Percentiles rank a stretch among this genome's conserved stretches.
Evolutionary conservation across 1,140 invertebrate species (phyloP).

Genomic region (Drosophila teissieri): DNA sequence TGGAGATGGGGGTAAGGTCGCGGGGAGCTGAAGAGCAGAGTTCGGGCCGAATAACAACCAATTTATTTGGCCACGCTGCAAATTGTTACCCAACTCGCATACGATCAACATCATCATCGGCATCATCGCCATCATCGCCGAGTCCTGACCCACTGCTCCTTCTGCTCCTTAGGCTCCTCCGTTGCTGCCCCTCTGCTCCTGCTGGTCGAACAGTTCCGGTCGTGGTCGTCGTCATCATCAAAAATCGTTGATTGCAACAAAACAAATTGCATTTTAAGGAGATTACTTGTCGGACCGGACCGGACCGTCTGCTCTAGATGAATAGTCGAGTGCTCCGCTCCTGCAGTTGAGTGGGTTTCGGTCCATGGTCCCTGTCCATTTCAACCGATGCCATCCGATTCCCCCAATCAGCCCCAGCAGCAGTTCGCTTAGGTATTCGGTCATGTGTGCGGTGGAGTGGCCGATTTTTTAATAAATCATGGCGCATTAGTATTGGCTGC

Average conservation of each 20-base stretch:
- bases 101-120: conserved; percentile 67
- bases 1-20: neutral
- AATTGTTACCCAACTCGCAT: conserved; percentile 80
- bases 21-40: neutral
- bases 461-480: conserved; percentile 73
- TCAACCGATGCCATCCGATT: neutral
- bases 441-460: conserved; percentile 16
- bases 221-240: conserved; percentile 66
- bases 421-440: conserved; percentile 11
- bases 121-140: conserved; percentile 21
- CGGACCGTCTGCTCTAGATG: conserved; percentile 58
- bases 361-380: conserved; percentile 4
- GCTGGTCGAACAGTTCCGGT: conserved; percentile 5
- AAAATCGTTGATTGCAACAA: conserved; percentile 83
- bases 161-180: neutral
- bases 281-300: conserved; percentile 54
- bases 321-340: conserved; percentile 50
- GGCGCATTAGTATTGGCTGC: conserved; percentile 56
- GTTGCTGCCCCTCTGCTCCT: conserved; percentile 3
- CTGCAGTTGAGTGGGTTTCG: conserved; percentile 18
- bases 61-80: conserved; percentile 80
- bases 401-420: conserved; percentile 12
- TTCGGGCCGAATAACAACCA: conserved; percentile 71
- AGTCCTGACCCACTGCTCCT: conserved; percentile 24
- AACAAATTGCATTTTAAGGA: conserved; percentile 82